Base-by-base conservation (phyloP, 1,140 invertebrate genomes). In the Drosophila ambigua region DNA sequence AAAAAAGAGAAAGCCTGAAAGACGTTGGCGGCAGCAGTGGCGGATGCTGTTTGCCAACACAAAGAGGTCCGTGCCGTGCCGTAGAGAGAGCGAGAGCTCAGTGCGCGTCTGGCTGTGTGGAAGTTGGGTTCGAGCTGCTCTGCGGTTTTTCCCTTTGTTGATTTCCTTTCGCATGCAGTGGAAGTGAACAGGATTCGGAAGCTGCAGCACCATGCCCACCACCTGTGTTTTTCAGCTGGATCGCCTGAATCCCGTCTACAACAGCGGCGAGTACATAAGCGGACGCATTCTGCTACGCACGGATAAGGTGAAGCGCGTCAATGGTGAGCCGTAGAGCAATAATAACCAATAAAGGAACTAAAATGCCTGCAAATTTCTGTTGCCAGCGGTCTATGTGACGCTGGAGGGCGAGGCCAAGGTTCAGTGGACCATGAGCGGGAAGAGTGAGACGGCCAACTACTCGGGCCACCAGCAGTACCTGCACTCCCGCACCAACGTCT, bases 391-490 rank as follows among this genome's bases (percentile, higher is more conserved):
- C 44, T 90, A 90, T 62, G 90, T 91, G 26, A 91, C 90, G 5
- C 65, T 91, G 6, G 90, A 91, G 67, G 90, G 90, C 23, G 90
- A 91, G 66, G 90, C 90, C 28, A 91, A 91, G 71, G 90, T 91
- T 31, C 90, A 91, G 50, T 91, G 90, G 90, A 90, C 90, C 5
- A 90, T 91, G 75, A 91, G 85, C 43, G 90, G 90, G 68, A 90
- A 91, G 41, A 91, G 75, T 44, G 90, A 91, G 46, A 89, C 90
- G 24, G 90, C 90, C 35, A 91, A 85, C 50, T 91, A 91, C 53
- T 90, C 79, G 46, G 90, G 90, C 20, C 83, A 88, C 63, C 90
- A 91, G 68, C 90, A 91, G 58, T 91, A 91, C 69, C 62, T 91
- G 49, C 90, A 91, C 53, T 84, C 85, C 13, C 84, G 90, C 53